These are phyloP conservation scores for Leptinotarsa defecta DNA, from an alignment of 1,140 invertebrate genomes.

Conservation along the genomic window DNA sequence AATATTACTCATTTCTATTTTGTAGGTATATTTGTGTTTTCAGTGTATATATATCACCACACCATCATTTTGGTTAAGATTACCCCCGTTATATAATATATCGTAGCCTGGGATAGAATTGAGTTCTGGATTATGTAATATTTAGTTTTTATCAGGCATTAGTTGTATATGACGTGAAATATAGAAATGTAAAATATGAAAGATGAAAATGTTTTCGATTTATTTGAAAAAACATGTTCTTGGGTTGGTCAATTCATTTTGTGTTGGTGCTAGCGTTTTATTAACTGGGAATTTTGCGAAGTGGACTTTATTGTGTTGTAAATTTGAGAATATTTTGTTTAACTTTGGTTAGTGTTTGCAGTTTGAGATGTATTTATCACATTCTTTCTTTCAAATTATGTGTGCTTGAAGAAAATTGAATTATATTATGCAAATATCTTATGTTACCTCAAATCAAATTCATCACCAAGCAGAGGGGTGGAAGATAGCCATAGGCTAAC, in stretches of 20 bases:
- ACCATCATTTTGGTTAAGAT: background rate
- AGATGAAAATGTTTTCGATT: background rate
- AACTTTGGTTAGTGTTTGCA: too few relatives aligned
- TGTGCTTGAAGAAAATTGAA: too few relatives aligned
- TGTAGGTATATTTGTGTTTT: background rate
- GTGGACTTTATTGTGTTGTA: too few relatives aligned
- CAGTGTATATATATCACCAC: slow-evolving; percentile 2
- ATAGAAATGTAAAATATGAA: background rate
- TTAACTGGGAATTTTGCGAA: background rate
- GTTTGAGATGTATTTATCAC: too few relatives aligned
- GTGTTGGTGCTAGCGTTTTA: background rate
- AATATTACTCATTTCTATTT: background rate
- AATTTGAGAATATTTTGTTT: too few relatives aligned
- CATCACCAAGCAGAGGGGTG: too few relatives aligned
- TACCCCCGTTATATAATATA: background rate
- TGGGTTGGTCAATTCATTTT: background rate
- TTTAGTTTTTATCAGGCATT: too few relatives aligned
- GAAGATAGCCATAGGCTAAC: too few relatives aligned
- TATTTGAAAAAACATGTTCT: background rate
- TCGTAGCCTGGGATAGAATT: background rate
- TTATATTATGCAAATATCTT: too few relatives aligned
- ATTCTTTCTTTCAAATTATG: too few relatives aligned
- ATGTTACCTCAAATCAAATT: too few relatives aligned
- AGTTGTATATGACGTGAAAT: too few relatives aligned
- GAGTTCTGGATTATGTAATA: slow-evolving; percentile 5